Percentiles rank a stretch among this genome's conserved stretches.
These are phyloP conservation scores for Dinomys branickii DNA, from an alignment of 2,113 vertebrate genomes.

Conservation along the genomic window DNA sequence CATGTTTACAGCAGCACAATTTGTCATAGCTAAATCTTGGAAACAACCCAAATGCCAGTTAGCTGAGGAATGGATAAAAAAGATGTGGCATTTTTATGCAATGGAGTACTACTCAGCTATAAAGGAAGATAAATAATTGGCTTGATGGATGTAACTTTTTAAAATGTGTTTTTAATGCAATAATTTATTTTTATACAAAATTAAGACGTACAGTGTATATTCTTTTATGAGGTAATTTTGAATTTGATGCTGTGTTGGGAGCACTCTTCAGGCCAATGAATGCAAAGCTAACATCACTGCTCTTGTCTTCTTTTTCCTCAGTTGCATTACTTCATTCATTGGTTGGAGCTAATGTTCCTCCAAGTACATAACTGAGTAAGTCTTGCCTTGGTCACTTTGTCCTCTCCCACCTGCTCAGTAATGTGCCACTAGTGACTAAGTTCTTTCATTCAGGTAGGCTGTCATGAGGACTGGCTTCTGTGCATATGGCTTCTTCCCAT, in stretches of 20 bases:
- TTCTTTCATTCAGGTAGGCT: neutral
- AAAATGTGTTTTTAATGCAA: conserved; percentile 19
- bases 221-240: conserved; percentile 1
- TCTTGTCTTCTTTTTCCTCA: neutral
- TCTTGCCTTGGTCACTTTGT: neutral
- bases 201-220: neutral
- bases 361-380: neutral
- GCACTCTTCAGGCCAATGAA: neutral
- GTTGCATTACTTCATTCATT: neutral
- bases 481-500: neutral
- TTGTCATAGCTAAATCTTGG: too few relatives aligned
- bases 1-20: too few relatives aligned
- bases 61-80: too few relatives aligned
- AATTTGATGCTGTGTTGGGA: neutral
- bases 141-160: neutral
- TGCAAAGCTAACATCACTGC: neutral
- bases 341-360: neutral
- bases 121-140: too few relatives aligned
- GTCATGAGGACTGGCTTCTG: neutral
- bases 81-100: too few relatives aligned
- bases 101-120: too few relatives aligned
- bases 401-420: neutral
- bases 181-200: conserved; percentile 5
- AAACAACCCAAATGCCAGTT: too few relatives aligned
- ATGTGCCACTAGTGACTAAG: neutral